Conservation (phyloP, 1,140 invertebrate species). For the Himalopsyche phryganea region DNA sequence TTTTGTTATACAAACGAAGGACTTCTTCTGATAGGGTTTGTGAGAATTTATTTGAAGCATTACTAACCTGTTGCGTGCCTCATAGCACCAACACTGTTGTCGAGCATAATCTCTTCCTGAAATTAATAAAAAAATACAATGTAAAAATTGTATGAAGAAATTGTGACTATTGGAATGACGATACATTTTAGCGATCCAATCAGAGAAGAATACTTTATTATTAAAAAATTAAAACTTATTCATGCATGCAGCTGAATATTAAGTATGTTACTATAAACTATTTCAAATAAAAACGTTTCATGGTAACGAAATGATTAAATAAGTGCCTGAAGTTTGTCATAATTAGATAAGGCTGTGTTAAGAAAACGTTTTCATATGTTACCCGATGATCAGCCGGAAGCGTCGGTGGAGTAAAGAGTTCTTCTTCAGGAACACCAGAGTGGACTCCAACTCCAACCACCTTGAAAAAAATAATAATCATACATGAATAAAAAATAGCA, state of each 20-base stretch:
- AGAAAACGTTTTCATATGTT: too few relatives aligned
- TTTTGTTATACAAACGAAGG: too few relatives aligned
- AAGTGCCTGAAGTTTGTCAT: too few relatives aligned
- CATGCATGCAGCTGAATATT: too few relatives aligned
- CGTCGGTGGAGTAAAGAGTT: conserved; percentile 26
- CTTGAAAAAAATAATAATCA: conserved; percentile 6
- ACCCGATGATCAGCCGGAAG: conserved; percentile 30
- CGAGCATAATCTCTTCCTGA: conserved; percentile 29
- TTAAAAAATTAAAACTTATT: too few relatives aligned
- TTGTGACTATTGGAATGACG: not conserved
- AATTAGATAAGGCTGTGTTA: too few relatives aligned
- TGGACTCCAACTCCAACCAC: conserved; percentile 23
- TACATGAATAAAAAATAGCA: not conserved
- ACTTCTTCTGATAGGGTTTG: too few relatives aligned
- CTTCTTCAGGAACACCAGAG: conserved; percentile 17
- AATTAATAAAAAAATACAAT: conserved; percentile 7
- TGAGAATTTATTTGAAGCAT: too few relatives aligned
- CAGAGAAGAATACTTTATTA: not conserved
- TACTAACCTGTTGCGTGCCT: conserved; percentile 26
- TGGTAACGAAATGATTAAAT: too few relatives aligned
- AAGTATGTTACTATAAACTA: too few relatives aligned
- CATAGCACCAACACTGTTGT: conserved; percentile 20
- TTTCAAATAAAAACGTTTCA: too few relatives aligned
- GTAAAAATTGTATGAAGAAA: too few relatives aligned
- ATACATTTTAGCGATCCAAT: not conserved